Percentiles rank a stretch among this genome's conserved stretches.
Evolutionary conservation across 2,888 invertebrate genomes (phyloP).

Genomic region (Acleris laterana): DNA sequence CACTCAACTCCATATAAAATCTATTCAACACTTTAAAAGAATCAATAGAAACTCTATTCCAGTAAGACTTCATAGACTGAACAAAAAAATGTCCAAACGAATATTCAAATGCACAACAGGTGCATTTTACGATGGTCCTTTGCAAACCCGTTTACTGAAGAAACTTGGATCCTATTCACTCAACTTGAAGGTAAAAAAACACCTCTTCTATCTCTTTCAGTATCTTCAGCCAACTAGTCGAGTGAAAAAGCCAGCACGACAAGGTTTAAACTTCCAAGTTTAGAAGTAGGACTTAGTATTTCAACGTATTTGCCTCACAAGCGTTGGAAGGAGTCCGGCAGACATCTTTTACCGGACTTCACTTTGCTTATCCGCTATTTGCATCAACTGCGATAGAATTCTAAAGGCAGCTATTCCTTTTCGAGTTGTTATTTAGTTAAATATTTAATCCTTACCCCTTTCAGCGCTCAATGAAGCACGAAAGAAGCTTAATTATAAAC

Average conservation of each 20-base stretch:
- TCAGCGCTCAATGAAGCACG: too few relatives aligned
- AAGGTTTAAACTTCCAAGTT: not conserved
- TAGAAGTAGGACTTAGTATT: not conserved
- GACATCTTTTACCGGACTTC: conserved; percentile 18
- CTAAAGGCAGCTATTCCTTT: conserved; percentile 12
- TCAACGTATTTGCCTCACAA: conserved; percentile 23
- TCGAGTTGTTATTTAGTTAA: not conserved
- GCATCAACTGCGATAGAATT: conserved; percentile 15
- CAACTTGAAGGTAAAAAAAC: not conserved
- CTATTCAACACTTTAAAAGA: too few relatives aligned
- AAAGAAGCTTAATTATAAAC: too few relatives aligned
- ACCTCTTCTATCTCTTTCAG: not conserved
- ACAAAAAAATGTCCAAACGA: not conserved
- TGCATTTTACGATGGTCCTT: conserved; percentile 14
- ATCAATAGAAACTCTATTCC: not conserved
- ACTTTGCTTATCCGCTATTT: conserved; percentile 23
- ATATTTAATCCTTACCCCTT: too few relatives aligned
- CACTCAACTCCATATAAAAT: too few relatives aligned
- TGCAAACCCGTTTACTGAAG: conserved; percentile 13
- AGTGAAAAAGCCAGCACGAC: not conserved
- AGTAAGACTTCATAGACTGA: not conserved
- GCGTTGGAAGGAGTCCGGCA: not conserved
- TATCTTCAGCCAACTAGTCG: not conserved
- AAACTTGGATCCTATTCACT: not conserved
- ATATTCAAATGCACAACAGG: conserved; percentile 1